Evolutionary conservation across 1,140 invertebrate species (phyloP).

Genomic region (Dinothrombium tinctorium): DNA sequence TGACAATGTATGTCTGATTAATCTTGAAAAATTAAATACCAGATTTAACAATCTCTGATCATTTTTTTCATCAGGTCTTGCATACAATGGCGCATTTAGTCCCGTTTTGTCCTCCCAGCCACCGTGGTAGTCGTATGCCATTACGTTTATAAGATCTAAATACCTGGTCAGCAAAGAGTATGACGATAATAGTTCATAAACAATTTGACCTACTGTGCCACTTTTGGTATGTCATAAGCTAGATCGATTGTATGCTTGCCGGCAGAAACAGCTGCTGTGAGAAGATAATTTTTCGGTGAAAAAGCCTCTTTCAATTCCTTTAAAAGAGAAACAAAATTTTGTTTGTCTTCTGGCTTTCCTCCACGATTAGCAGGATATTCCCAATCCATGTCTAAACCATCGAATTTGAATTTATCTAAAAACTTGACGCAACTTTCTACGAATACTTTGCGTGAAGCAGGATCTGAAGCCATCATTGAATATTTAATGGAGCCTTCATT

Average conservation of each 20-base stretch:
- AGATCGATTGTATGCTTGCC: slow-evolving; percentile 38
- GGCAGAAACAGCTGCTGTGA: slow-evolving; percentile 42
- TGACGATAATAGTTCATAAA: not conserved
- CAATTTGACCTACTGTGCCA: slow-evolving; percentile 25
- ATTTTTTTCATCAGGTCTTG: slow-evolving; percentile 21
- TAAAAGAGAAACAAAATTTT: slow-evolving; percentile 45
- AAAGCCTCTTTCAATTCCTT: slow-evolving; percentile 40
- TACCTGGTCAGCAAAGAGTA: slow-evolving; percentile 12
- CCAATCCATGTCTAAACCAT: slow-evolving; percentile 40
- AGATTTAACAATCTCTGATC: slow-evolving; percentile 31
- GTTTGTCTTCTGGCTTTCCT: slow-evolving; percentile 36
- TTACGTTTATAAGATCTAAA: slow-evolving; percentile 58
- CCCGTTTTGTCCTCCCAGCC: slow-evolving; percentile 40
- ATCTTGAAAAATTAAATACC: slow-evolving; percentile 14
- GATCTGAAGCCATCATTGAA: slow-evolving; percentile 38
- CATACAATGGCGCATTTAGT: slow-evolving; percentile 20
- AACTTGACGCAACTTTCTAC: slow-evolving; percentile 22
- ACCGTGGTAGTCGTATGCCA: slow-evolving; percentile 75
- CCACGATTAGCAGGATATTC: slow-evolving; percentile 55
- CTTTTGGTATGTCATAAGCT: slow-evolving; percentile 44
- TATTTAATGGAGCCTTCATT: slow-evolving; percentile 54
- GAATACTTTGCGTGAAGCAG: slow-evolving; percentile 24
- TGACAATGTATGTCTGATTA: not conserved
- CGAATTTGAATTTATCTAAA: slow-evolving; percentile 41
- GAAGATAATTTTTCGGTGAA: slow-evolving; percentile 29